Evolutionary conservation across 2,113 vertebrate species (phyloP), one percentile per base, ranked within the genome.

Genomic region (Alexandromys fortis): DNA sequence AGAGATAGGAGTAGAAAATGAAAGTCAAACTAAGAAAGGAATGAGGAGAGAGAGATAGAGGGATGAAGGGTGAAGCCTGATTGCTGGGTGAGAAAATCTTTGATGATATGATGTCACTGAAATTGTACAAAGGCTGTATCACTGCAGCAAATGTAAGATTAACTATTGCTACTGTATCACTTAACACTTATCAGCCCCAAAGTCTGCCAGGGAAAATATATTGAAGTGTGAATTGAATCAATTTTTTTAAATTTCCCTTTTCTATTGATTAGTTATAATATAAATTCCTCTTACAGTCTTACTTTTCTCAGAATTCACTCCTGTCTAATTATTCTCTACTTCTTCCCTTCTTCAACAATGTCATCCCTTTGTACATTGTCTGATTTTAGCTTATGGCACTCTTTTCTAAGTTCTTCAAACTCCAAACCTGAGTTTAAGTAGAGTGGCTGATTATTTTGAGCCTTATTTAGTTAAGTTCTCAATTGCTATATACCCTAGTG

Each of bases 1-100:
- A 35, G 2, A 52, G 7, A 19, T 1, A n/a, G 55, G 19, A 1
- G 30, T 4, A 11, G 55, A 11, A 55, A 78, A 35, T 1, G 5
- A 22, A 52, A 21, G 14, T 30, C 16, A 78, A 52, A 78, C 21
- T 9, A 47, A 21, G 8, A 11, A 79, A 35, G 14, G 19, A 8
- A 4, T n/a, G 10, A 8, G 6, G 4, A 78, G 10, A 7, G 11
- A 58, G 33, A 12, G 7, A 55, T 1, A 28, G 7, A 77, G 35
- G n/a, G 9, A 49, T 16, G 1, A 49, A 49, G 14, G 21, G 1
- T 4, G 21, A 17, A n/a, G 33, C 30, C 28, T 89, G 81, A 90
- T 73, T 33, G 35, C 7, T 76, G 14, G 49, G 52, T 63, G 33
- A 86, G 47, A 90, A 90, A 67, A 86, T 33, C 8, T 75, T 85